phyloP scores from a whole-genome alignment of 2,113 vertebrate genomes.

The Pelecanus crispus region DNA sequence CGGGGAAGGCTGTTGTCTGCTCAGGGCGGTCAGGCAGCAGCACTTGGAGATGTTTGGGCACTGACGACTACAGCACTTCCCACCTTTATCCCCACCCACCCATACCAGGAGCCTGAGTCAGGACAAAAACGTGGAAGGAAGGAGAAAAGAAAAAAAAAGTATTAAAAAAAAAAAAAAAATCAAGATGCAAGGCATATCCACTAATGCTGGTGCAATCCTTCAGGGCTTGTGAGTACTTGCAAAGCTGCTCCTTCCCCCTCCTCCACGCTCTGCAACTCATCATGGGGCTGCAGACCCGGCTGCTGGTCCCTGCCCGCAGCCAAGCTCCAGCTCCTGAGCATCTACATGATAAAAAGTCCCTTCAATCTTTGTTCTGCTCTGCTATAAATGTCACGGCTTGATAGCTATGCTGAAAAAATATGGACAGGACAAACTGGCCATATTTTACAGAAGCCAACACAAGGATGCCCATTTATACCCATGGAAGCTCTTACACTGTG shows the following conservation, averaged over 20 bases:
- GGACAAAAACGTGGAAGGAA: neutral
- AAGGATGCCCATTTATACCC: neutral
- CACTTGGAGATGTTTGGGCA: neutral
- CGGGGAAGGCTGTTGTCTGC: neutral
- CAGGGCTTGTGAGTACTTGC: neutral
- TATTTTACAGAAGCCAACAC: neutral
- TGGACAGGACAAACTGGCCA: fast-evolving
- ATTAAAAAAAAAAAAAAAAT: neutral
- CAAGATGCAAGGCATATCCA: fast-evolving
- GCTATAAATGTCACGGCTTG: neutral
- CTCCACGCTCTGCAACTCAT: neutral
- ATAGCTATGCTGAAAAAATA: neutral
- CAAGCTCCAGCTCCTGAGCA: neutral
- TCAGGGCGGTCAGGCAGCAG: neutral
- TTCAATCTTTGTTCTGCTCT: neutral
- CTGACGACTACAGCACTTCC: neutral
- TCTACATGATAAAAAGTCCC: neutral
- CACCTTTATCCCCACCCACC: neutral
- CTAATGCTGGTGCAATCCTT: neutral
- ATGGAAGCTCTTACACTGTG: neutral
- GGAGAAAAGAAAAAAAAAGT: too few species aligned
- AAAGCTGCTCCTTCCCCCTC: neutral
- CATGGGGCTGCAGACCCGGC: fast-evolving
- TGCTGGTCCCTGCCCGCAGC: neutral
- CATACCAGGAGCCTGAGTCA: neutral